A percentile compares a stretch with the other conserved stretches of the same genome.
phyloP scores from a whole-genome alignment of 2,888 invertebrate genomes.

The Aromia moschata region DNA sequence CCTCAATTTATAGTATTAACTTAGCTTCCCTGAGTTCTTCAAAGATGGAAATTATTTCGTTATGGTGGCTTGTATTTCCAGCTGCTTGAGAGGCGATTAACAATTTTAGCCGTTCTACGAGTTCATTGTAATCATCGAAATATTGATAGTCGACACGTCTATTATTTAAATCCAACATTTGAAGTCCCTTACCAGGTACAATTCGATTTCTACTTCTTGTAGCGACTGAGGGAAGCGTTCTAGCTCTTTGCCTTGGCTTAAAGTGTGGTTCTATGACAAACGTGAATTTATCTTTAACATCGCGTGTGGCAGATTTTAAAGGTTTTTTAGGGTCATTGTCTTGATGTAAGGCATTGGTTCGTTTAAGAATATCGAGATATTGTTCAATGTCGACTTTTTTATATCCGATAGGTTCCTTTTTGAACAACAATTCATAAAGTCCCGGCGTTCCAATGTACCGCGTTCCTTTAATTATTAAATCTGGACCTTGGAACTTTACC shows the following conservation, averaged over 20 bases:
- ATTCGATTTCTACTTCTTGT: not conserved
- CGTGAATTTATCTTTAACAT: not conserved
- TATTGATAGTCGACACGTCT: conserved; percentile 23
- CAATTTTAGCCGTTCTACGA: conserved; percentile 48
- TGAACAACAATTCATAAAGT: not conserved
- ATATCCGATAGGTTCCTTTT: not conserved
- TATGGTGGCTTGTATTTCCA: conserved; percentile 44
- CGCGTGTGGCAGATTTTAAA: not conserved
- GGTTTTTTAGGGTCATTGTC: not conserved
- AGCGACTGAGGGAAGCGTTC: not conserved
- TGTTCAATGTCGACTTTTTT: not conserved
- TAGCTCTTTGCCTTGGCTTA: not conserved
- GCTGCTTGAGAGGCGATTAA: conserved; percentile 46
- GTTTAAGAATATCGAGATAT: not conserved
- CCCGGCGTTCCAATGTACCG: not conserved
- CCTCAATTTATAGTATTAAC: conserved; percentile 23
- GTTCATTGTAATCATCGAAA: conserved; percentile 40
- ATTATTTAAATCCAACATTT: conserved; percentile 1
- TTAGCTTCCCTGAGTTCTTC: conserved; percentile 42
- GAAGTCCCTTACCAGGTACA: conserved; percentile 1
- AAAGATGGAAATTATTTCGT: conserved; percentile 54
- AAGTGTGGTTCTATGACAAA: not conserved
- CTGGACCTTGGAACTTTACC: not conserved
- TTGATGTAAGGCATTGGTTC: not conserved
- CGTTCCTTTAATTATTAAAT: not conserved